These are phyloP conservation scores for Danaus melanippus DNA, from an alignment of 1,140 invertebrate genomes.

Conservation along the genomic window DNA sequence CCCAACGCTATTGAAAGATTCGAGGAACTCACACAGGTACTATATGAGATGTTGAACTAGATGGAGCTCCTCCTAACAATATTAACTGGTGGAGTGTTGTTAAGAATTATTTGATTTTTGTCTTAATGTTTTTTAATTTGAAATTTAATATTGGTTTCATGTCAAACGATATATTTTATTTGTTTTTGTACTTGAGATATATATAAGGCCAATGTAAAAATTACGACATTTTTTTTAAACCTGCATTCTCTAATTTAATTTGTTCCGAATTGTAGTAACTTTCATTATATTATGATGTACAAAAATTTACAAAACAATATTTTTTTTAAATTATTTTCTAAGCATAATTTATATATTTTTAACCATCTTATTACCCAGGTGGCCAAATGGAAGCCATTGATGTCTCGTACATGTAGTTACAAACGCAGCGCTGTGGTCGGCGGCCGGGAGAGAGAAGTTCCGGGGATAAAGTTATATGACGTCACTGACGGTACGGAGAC, in stretches of 20 bases:
- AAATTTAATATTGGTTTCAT: no score
- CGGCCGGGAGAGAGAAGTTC: constrained; percentile 75
- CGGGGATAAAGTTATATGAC: constrained; percentile 77
- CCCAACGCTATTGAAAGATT: constrained; percentile 79
- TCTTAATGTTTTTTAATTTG: no score
- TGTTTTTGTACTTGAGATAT: no score
- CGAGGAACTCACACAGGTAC: constrained; percentile 77
- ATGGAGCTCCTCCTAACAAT: no score
- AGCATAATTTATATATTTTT: not conserved
- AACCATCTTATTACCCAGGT: constrained; percentile 33
- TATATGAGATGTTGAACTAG: no score
- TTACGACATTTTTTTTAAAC: no score
- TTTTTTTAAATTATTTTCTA: not conserved
- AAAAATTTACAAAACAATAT: no score
- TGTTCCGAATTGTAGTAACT: not conserved
- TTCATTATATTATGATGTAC: constrained; percentile 4
- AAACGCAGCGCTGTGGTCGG: constrained; percentile 64
- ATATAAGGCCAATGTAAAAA: no score
- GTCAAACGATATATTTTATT: no score
- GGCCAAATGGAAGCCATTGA: constrained; percentile 69
- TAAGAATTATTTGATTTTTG: no score
- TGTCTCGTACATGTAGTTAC: constrained; percentile 79
- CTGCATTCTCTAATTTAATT: no score
- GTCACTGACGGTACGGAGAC: constrained; percentile 51
- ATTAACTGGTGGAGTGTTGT: no score